Conservation (phyloP, 2,888 invertebrate genomes). For the Notodonta ziczac region DNA sequence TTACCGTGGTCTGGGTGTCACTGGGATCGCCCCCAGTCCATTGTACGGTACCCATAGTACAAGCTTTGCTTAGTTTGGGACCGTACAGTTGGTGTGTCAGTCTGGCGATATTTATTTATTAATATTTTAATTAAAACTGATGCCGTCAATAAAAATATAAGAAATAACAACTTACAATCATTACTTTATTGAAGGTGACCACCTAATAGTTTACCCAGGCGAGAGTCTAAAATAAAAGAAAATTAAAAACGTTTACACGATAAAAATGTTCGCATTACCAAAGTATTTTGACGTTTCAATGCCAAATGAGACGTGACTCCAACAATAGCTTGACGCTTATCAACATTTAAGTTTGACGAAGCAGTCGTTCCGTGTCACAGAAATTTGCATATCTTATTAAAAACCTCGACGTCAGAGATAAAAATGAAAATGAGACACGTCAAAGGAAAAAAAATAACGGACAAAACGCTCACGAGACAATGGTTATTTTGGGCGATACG, state of each 20-base stretch:
- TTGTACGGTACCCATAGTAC: no score
- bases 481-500: slow-evolving; percentile 80
- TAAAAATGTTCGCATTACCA: slow-evolving; percentile 9
- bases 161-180: neutral
- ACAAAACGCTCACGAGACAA: slow-evolving; percentile 76
- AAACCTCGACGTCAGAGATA: slow-evolving; percentile 76
- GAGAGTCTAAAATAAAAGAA: neutral
- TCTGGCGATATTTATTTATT: no score
- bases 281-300: slow-evolving; percentile 29
- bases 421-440: slow-evolving; percentile 82
- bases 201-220: neutral
- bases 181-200: no score
- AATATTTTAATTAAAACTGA: no score
- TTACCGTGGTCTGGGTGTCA: no score
- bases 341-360: slow-evolving; percentile 58
- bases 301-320: slow-evolving; percentile 36
- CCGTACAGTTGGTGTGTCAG: no score
- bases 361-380: slow-evolving; percentile 53
- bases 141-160: no score
- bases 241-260: neutral
- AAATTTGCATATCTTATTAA: slow-evolving; percentile 83
- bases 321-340: slow-evolving; percentile 47
- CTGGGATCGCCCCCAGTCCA: no score
- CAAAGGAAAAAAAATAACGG: slow-evolving; percentile 75
- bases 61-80: no score